phyloP scores from a whole-genome alignment of 1,140 invertebrate genomes.

The Proales similis region DNA sequence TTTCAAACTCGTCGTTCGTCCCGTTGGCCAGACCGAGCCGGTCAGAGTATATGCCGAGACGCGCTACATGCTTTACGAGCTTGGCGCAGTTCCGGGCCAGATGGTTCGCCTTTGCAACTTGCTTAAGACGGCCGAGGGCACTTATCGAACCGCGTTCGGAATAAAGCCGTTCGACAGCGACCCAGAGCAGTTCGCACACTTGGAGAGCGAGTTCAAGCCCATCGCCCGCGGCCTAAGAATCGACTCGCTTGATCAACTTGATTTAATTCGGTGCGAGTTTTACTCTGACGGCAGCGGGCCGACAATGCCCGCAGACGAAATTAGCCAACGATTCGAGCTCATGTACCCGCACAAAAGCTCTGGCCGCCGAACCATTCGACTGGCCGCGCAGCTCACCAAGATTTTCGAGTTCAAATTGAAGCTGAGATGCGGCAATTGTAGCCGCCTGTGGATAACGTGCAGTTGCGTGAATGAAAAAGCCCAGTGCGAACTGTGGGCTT shows the following conservation, averaged over 20 bases:
- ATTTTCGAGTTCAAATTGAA: conserved; percentile 28
- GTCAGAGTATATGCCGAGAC: conserved; percentile 22
- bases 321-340: not conserved
- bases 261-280: not conserved
- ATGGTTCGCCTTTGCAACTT: too few species aligned
- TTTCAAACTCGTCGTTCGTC: conserved; percentile 5
- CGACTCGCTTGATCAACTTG: conserved; percentile 1
- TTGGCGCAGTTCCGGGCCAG: too few species aligned
- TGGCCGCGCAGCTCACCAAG: conserved; percentile 19
- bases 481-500: not conserved
- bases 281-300: too few species aligned
- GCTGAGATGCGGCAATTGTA: conserved; percentile 9
- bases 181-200: too few species aligned
- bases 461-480: not conserved
- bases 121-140: too few species aligned
- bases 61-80: too few species aligned
- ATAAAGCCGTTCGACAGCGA: too few species aligned
- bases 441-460: conserved; percentile 5
- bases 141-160: too few species aligned
- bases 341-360: conserved; percentile 8
- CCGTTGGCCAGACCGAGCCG: not conserved
- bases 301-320: not conserved
- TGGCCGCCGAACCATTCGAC: too few species aligned
- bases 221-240: too few species aligned
- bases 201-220: too few species aligned